Conservation (phyloP, 2,113 vertebrate species). For the Neoarius graeffei region DNA sequence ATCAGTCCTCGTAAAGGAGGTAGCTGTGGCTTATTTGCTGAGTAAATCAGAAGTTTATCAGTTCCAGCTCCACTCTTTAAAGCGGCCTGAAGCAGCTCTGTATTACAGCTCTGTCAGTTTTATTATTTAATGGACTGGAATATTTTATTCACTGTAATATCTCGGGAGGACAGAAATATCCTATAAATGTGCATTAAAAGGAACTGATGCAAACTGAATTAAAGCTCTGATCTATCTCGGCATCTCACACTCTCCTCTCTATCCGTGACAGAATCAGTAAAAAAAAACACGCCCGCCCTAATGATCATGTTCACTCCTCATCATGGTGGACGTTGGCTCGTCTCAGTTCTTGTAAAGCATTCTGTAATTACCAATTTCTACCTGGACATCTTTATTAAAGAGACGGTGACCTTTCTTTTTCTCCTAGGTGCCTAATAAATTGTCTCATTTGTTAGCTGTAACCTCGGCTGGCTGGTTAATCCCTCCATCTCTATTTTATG, state of each 20-base stretch:
- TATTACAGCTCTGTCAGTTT: not conserved
- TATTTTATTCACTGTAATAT: not conserved
- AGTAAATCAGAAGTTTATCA: not conserved
- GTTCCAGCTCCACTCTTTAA: not conserved
- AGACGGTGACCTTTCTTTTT: constrained; percentile 60
- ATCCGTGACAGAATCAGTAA: not conserved
- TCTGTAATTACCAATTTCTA: constrained; percentile 64
- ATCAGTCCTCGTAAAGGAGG: not conserved
- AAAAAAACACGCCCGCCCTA: not conserved
- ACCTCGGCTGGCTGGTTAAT: constrained; percentile 58
- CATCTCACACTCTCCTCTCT: not conserved
- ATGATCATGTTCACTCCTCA: not conserved
- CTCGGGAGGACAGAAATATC: not conserved
- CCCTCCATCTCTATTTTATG: constrained; percentile 70
- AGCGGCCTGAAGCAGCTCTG: not conserved
- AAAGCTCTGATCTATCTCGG: not conserved
- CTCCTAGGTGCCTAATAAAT: constrained; percentile 66
- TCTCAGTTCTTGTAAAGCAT: constrained; percentile 45
- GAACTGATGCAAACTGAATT: not conserved
- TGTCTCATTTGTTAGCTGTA: constrained; percentile 60
- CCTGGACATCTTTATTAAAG: constrained; percentile 63
- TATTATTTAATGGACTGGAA: not conserved
- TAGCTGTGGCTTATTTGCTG: not conserved
- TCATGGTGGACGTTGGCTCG: constrained; percentile 54
- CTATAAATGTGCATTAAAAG: not conserved